Conservation (phyloP, 2,888 invertebrate genomes). For the Dolomedes plantarius region DNA sequence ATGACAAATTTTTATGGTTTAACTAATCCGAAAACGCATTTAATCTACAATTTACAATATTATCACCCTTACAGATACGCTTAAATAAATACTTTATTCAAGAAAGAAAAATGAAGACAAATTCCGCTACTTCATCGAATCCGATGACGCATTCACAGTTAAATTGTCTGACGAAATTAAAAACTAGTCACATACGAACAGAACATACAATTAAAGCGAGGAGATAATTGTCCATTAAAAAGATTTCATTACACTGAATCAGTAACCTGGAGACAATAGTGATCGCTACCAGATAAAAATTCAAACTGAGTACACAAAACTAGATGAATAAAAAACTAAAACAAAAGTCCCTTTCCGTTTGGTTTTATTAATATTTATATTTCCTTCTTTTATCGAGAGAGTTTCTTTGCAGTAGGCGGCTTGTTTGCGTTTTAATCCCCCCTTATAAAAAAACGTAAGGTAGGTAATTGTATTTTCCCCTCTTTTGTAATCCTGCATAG, state of each 20-base stretch:
- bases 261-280: background rate
- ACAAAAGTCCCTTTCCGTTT: constrained; percentile 2
- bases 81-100: no score
- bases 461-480: constrained; percentile 63
- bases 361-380: constrained; percentile 67
- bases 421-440: constrained; percentile 53
- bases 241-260: background rate
- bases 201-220: background rate
- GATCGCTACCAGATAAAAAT: background rate
- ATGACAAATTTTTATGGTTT: no score
- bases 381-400: constrained; percentile 29
- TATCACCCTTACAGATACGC: no score
- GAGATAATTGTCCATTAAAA: background rate
- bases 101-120: no score
- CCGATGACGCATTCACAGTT: no score
- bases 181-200: no score
- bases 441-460: constrained; percentile 32
- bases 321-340: background rate
- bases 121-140: no score
- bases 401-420: constrained; percentile 17
- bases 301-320: background rate
- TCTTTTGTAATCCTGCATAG: constrained; percentile 43
- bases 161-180: no score
- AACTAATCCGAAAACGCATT: no score
- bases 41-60: no score